Percentiles rank a stretch among this genome's conserved stretches.
Evolutionary conservation across 64 coral and sea anemone genomes (phyloP).

Genomic region (Trachythela sp.): DNA sequence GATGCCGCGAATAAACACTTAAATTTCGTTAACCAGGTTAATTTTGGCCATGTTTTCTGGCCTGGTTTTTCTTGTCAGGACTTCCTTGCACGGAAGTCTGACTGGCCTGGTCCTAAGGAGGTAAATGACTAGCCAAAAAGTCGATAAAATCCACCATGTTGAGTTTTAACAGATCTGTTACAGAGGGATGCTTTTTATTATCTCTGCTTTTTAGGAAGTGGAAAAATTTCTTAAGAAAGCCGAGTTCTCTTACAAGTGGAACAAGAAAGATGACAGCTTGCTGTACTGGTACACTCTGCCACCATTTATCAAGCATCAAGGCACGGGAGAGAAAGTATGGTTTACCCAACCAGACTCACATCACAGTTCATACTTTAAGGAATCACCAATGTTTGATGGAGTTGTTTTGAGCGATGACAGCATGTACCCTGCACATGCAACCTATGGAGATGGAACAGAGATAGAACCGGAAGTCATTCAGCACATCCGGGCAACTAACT

Average conservation of each 20-base stretch:
- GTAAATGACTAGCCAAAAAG: no score
- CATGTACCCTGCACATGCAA: background rate
- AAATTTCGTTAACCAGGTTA: no score
- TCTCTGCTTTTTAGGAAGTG: conserved; percentile 37
- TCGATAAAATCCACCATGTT: no score
- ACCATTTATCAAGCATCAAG: conserved; percentile 14
- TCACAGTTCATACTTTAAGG: conserved; percentile 25
- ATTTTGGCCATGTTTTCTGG: no score
- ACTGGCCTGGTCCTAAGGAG: no score
- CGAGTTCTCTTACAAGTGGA: conserved; percentile 63
- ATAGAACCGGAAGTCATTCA: conserved; percentile 53
- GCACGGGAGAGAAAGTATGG: conserved; percentile 35
- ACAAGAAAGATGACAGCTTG: background rate
- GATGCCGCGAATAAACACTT: no score
- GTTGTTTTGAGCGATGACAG: background rate
- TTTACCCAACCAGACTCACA: conserved; percentile 13
- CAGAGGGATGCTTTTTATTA: no score
- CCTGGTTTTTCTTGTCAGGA: no score
- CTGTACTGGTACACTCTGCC: background rate
- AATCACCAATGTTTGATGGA: conserved; percentile 8
- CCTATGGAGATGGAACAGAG: conserved; percentile 37
- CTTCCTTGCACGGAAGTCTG: no score
- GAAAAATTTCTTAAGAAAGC: conserved; percentile 56
- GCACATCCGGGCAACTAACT: conserved; percentile 29
- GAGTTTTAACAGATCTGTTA: no score